A percentile compares a stretch with the other conserved stretches of the same genome.
These are phyloP conservation scores for Lithophane semibrunnea DNA, from an alignment of 2,888 invertebrate genomes.

Conservation along the genomic window DNA sequence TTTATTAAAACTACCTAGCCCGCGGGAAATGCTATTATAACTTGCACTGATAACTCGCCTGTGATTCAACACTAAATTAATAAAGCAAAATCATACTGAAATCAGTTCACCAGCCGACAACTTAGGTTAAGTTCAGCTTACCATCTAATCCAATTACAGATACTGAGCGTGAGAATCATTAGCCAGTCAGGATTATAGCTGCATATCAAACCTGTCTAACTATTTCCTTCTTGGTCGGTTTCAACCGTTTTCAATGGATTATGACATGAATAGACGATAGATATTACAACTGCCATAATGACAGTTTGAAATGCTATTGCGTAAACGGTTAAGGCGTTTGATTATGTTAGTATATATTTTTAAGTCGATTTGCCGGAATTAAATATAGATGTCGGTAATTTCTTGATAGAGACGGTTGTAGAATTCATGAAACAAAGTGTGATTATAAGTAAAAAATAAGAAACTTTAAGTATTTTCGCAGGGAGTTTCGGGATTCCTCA, in stretches of 20 bases:
- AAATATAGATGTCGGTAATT: neutral
- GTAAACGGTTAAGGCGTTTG: slow-evolving; percentile 47
- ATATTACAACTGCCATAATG: slow-evolving; percentile 55
- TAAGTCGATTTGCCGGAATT: neutral
- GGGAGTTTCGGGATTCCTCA: neutral
- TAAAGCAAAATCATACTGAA: slow-evolving; percentile 32
- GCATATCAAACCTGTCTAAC: slow-evolving; percentile 61
- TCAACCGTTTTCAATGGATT: slow-evolving; percentile 57
- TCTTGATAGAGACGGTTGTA: neutral
- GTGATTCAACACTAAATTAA: slow-evolving; percentile 3
- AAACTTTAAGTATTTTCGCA: neutral
- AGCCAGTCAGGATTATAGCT: slow-evolving; percentile 50
- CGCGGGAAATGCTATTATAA: neutral
- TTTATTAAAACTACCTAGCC: neutral
- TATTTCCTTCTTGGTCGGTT: slow-evolving; percentile 58
- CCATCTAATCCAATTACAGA: slow-evolving; percentile 56
- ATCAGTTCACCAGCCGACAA: slow-evolving; percentile 36
- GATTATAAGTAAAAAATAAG: neutral
- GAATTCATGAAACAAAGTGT: neutral
- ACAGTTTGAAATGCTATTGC: slow-evolving; percentile 56
- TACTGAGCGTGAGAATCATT: slow-evolving; percentile 59
- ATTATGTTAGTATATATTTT: slow-evolving; percentile 14
- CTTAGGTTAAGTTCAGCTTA: slow-evolving; percentile 53
- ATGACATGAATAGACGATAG: slow-evolving; percentile 50
- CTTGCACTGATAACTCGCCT: slow-evolving; percentile 1